Evolutionary conservation across 2,888 invertebrate species (phyloP), one percentile per base, ranked within the genome.

Genomic region (Agrilus cyanescens): DNA sequence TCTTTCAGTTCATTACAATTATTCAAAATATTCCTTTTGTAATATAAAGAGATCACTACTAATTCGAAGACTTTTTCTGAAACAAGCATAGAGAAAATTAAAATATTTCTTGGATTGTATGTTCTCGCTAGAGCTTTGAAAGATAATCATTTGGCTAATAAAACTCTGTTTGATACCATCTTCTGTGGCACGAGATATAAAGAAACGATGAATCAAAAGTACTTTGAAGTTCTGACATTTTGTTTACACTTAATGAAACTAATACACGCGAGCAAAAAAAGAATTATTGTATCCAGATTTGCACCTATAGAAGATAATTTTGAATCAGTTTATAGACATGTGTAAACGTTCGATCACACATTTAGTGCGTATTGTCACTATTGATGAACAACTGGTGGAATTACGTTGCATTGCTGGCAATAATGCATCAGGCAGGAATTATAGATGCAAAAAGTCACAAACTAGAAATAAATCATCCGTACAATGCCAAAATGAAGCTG

Each of bases 301-400:
- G 38, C 48, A 31, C 45, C 37, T 10, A 47, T 53, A 38, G 15
- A 48, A 33, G 46, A 53, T 35, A n/a, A 41, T 53, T 29, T 53
- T 51, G 51, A 42, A 50, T 25, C 41, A 34, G 20, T 50, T 55
- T 35, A 53, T 54, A 32, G 32, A 40, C 10, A 47, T 30, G 12
- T 53, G 51, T 45, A 41, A 34, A 38, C 49, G 38, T 14, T 48
- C 46, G n/a, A n/a, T 38, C 51, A 56, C 41, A 50, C 45, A 33
- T 48, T 51, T 8, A 37, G 43, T 15, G 45, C 46, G 25, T 47
- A 55, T n/a, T 37, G 37, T 48, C 13, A 55, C 52, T n/a, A 48
- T 57, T 20, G 55, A 57, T 41, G 53, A 59, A 51, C 53, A 57
- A 50, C 47, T 57, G 12, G 35, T 58, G 32, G 45, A 38, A 32